phyloP scores from a whole-genome alignment of 2,888 invertebrate genomes.

The Melitaea athalia region DNA sequence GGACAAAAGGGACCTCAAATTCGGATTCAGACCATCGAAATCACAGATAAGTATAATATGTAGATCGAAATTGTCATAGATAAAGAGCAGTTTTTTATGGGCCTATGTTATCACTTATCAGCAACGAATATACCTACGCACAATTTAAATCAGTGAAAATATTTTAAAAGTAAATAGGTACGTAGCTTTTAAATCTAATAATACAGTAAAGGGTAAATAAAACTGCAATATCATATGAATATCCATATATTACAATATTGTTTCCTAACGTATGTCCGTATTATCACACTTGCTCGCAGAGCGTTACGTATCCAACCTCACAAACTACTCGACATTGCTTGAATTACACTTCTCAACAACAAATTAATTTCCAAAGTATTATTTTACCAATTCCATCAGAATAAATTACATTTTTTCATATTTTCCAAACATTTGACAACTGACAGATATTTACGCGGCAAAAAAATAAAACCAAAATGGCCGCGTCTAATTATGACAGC shows the following conservation, averaged over 20 bases:
- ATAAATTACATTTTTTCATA: neutral
- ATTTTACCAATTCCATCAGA: neutral
- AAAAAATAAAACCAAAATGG: neutral
- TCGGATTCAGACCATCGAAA: too few relatives aligned
- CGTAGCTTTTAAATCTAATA: neutral
- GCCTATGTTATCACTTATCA: too few relatives aligned
- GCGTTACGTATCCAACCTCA: conserved; percentile 18
- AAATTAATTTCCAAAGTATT: neutral
- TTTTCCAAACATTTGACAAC: neutral
- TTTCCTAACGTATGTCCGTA: conserved; percentile 32
- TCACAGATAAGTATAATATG: too few relatives aligned
- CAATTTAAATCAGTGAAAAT: too few relatives aligned
- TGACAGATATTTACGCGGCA: conserved; percentile 7
- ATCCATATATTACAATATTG: conserved; percentile 38
- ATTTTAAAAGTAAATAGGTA: neutral
- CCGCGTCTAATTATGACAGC: neutral
- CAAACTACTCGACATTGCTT: conserved; percentile 3
- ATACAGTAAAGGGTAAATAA: conserved; percentile 11
- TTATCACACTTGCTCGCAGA: conserved; percentile 35
- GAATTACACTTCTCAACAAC: neutral
- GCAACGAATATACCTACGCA: too few relatives aligned
- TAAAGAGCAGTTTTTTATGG: too few relatives aligned
- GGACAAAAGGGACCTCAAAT: too few relatives aligned
- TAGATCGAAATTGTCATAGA: too few relatives aligned
- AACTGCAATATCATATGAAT: conserved; percentile 27